These are phyloP conservation scores for Etheostoma cragini DNA, from an alignment of 2,113 vertebrate species.

Conservation along the genomic window DNA sequence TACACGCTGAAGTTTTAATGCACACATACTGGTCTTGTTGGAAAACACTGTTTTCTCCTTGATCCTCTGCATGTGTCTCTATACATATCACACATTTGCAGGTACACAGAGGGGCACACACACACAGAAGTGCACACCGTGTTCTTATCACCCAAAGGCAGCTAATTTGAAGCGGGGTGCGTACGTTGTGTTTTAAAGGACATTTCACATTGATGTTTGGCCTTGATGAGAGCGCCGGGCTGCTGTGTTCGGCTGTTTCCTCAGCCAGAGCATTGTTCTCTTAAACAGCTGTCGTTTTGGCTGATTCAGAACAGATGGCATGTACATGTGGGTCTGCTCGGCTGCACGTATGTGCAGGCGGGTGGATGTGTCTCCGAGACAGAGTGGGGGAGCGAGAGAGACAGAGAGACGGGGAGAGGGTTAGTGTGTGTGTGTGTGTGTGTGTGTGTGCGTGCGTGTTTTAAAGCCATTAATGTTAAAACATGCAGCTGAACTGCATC, in stretches of 20 bases:
- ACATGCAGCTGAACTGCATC: conserved; percentile 30
- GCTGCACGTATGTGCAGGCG: conserved; percentile 67
- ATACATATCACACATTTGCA: conserved; percentile 48
- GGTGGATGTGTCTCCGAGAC: conserved; percentile 58
- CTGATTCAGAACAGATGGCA: conserved; percentile 87
- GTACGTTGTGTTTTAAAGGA: conserved; percentile 53
- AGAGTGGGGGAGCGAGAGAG: conserved; percentile 23
- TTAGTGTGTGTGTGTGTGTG: conserved; percentile 3
- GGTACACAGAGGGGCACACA: conserved; percentile 31
- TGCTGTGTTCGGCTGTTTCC: conserved; percentile 67
- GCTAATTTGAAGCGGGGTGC: conserved; percentile 58
- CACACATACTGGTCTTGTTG: background rate
- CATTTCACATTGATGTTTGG: conserved; percentile 74
- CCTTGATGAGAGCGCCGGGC: conserved; percentile 76
- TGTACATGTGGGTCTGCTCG: conserved; percentile 72
- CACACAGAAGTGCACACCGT: background rate
- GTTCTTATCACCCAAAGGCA: conserved; percentile 52
- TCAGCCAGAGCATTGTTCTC: conserved; percentile 82
- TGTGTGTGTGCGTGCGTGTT: conserved; percentile 11
- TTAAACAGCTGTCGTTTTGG: conserved; percentile 86
- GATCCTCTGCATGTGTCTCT: conserved; percentile 39
- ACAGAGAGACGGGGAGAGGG: background rate
- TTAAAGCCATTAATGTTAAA: conserved; percentile 41
- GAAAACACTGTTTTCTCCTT: conserved; percentile 19
- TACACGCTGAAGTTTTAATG: conserved; percentile 28